phyloP scores from a whole-genome alignment of 1,140 invertebrate species.

The Ladona fulva region DNA sequence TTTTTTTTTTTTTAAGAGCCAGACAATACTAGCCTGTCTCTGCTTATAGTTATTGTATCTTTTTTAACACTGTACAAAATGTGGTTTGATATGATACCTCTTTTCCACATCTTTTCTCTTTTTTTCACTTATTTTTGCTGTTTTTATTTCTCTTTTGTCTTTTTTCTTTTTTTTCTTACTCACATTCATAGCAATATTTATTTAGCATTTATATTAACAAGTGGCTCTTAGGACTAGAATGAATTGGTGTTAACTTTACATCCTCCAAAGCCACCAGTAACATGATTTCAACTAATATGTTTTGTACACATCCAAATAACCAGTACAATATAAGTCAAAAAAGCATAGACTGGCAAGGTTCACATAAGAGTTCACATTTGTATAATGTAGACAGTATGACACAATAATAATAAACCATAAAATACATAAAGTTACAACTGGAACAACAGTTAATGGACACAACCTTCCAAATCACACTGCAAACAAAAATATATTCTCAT shows the following conservation, averaged over 20 bases:
- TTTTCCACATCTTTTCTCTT: constrained; percentile 10
- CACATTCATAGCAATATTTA: neutral
- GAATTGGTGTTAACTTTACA: neutral
- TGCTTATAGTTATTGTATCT: constrained; percentile 1
- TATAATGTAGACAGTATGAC: neutral
- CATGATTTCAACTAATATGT: neutral
- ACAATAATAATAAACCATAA: neutral
- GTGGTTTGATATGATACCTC: constrained; percentile 1
- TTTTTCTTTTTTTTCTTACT: neutral
- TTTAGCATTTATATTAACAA: neutral
- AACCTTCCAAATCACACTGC: neutral
- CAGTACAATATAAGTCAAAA: neutral
- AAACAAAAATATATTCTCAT: neutral
- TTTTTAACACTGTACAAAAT: constrained; percentile 10
- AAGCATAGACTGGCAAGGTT: neutral
- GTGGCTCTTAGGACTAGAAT: constrained; percentile 4
- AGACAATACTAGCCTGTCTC: too few relatives aligned
- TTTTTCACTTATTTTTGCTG: neutral
- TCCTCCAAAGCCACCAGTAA: neutral
- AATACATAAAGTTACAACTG: neutral
- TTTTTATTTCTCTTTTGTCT: neutral
- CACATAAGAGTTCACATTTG: neutral
- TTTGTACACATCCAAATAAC: constrained; percentile 2
- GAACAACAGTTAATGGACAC: neutral
- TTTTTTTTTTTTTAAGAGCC: neutral